Percentiles rank a stretch among this genome's conserved stretches.
Evolutionary conservation across 2,797 vertebrate species (phyloP).

Genomic region (Cygnus olor): DNA sequence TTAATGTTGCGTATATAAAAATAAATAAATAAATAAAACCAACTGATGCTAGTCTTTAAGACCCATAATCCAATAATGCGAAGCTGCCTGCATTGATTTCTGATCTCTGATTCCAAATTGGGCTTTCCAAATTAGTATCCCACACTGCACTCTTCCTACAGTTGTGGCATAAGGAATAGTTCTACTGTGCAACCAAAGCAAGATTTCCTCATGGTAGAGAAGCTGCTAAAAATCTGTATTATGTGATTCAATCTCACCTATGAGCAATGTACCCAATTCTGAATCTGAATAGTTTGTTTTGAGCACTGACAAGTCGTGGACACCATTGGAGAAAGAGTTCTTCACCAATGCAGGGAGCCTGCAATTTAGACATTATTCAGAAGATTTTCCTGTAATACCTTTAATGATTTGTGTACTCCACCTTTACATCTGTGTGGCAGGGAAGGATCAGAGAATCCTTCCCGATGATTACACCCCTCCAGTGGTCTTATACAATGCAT

Average conservation of each 20-base stretch:
- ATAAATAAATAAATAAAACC: no score
- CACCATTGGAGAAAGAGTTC: neutral
- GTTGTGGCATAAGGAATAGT: neutral
- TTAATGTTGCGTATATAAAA: neutral
- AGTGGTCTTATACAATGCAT: neutral
- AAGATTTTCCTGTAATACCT: neutral
- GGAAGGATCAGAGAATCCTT: neutral
- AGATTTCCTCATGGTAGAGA: neutral
- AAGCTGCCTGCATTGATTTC: neutral
- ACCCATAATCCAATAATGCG: fast-evolving
- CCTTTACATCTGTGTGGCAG: neutral
- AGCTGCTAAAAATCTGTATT: neutral
- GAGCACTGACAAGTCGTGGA: neutral
- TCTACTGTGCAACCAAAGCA: neutral
- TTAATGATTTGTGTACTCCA: neutral
- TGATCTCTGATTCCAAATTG: neutral
- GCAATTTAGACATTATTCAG: neutral
- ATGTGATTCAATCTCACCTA: neutral
- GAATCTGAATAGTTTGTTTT: neutral
- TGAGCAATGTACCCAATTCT: neutral
- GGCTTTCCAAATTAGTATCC: neutral
- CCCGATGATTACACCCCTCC: neutral
- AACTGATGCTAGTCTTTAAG: neutral
- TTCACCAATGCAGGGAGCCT: neutral
- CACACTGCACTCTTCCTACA: neutral